These are phyloP conservation scores for Zootermopsis nevadensis DNA, from an alignment of 2,888 invertebrate species.

Conservation along the genomic window DNA sequence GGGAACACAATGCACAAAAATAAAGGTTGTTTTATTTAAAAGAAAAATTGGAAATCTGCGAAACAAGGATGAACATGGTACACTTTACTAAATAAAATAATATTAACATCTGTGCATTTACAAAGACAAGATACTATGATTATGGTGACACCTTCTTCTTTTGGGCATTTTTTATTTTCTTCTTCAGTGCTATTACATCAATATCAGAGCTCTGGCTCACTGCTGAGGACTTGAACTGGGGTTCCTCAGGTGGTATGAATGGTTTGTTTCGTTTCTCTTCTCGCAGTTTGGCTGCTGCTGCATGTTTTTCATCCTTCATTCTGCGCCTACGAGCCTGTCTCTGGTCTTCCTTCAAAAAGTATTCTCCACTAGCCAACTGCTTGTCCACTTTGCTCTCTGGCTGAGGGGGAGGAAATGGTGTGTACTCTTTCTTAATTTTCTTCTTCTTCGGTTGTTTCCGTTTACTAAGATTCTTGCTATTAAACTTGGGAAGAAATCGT, in stretches of 20 bases:
- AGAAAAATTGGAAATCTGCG: too few species aligned
- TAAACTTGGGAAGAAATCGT: conserved; percentile 94
- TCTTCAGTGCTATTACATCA: conserved; percentile 78
- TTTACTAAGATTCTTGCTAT: conserved; percentile 87
- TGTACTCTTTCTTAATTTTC: conserved; percentile 92
- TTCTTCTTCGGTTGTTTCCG: conserved; percentile 90
- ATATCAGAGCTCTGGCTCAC: conserved; percentile 63
- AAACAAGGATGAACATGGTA: too few species aligned
- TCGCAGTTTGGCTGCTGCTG: conserved; percentile 76
- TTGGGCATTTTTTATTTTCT: conserved; percentile 76
- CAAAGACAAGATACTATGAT: background rate
- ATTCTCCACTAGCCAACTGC: conserved; percentile 94
- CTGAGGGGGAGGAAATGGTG: conserved; percentile 97
- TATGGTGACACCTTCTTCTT: conserved; percentile 51
- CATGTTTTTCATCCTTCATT: conserved; percentile 82
- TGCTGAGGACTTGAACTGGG: conserved; percentile 55
- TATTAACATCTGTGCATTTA: too few species aligned
- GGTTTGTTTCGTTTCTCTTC: conserved; percentile 83
- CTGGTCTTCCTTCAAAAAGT: conserved; percentile 91
- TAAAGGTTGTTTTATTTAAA: too few species aligned
- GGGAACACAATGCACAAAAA: too few species aligned
- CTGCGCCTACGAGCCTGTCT: conserved; percentile 76
- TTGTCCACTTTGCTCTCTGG: conserved; percentile 92
- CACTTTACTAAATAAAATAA: too few species aligned
- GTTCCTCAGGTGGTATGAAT: conserved; percentile 84